Evolutionary conservation across 2,797 vertebrate genomes (phyloP), one percentile per base, ranked within the genome.

Genomic region (Babyrousa celebensis): DNA sequence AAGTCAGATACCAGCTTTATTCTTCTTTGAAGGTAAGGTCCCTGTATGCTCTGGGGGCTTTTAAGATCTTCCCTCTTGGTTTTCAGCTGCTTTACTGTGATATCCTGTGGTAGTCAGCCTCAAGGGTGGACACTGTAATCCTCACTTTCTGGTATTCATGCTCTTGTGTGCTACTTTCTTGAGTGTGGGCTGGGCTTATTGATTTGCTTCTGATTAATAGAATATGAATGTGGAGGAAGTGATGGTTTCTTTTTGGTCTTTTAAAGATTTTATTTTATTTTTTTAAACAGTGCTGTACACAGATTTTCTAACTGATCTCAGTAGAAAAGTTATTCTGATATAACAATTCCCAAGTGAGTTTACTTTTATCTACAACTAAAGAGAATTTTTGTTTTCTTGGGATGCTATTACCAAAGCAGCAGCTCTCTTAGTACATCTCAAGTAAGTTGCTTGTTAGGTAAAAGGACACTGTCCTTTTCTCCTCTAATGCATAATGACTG

Each of bases 361-460:
- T 80, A 93, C 91, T 40, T 85, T 9, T 78, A 29, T 70, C 7
- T 79, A 85, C 40, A 86, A 32, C 6, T 40, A 74, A 96, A 78
- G 56, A 62, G 12, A 67, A 91, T 92, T 74, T 72, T 78, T 95
- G 23, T 74, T 92, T 80, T 80, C 15, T 70, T 75, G 36, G 60
- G 11, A 36, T 36, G n/a, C 14, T 93, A 0, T 36, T 89, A 12
- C 67, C 71, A 27, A 20, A 79, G 52, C 29, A 54, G 56, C 23
- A 36, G 12, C 29, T 43, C 7, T 74, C 7, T 68, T 72, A 52
- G 20, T 27, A 78, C 1, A 80, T 15, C n/a, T 88, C 6, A 3
- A 21, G 56, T 48, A 23, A 70, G 23, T 93, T 36, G 36, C 18
- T 36, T 85, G 11, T 25, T 36, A 21, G n/a, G 1, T 83, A 36